Evolutionary conservation across 2,797 vertebrate genomes (phyloP), one percentile per base, ranked within the genome.

Genomic region (Sardinella longiceps): DNA sequence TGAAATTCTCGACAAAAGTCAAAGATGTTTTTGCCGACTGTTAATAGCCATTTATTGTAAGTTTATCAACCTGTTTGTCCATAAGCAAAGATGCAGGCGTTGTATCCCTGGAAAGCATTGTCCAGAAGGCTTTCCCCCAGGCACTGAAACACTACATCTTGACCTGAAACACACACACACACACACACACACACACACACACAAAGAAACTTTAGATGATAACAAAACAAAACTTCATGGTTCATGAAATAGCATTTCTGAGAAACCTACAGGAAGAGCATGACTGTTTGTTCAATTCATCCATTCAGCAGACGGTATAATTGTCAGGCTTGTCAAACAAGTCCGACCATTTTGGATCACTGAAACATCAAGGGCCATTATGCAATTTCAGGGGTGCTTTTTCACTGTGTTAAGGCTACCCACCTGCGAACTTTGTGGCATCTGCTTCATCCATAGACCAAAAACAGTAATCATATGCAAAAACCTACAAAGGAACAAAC

Each of bases 401-500:
- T 6, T 74, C 4, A 74, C 33, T 30, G 25, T 28, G 9, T 15
- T 43, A 18, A 7, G 18, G 2, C 37, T 7, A 89, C 92, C 84
- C 90, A 99, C 98, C 98, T 96, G 97, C 97, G 82, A 95, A 99
- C 92, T 97, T 98, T 86, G 98, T 97, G 84, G 90, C 95, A 81
- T 97, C 93, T 0, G 96, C 94, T 87, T 99, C 98, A 88, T 99
- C 98, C 94, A 99, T 97, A 0, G 98, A 99, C 98, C 98, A 99
- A 93, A 99, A 99, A 93, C 98, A 99, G 94, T 99, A 94, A 92
- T 99, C 98, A 0, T 98, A 99, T 0, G 98, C 98, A 90, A 99
- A 99, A 10, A 96, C 95, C 98, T 99, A 90, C 30, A 81, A 43
- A 82, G 30, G 58, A 39, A 14, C 5, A 43, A 20, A 43, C 18